Base-by-base conservation (phyloP, 2,113 vertebrate genomes). In the Meleagris gallopavo region DNA sequence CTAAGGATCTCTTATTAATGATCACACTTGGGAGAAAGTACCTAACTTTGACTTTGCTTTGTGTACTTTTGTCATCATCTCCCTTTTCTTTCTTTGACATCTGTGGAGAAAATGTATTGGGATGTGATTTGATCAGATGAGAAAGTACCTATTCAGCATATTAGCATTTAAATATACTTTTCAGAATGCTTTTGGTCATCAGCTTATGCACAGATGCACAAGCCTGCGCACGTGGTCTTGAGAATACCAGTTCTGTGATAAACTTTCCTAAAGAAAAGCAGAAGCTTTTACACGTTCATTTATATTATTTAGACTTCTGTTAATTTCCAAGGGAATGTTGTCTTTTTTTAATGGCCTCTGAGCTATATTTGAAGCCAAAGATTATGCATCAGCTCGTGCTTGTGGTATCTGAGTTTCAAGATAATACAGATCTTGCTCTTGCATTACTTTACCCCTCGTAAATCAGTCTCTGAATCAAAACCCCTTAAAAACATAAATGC, bases 1-100 rank as follows among this genome's bases (percentile, higher is more conserved):
- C 89, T 54, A 84, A 89, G 70, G 64, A 64, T 91, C 45, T 88
- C 85, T 95, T 90, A 40, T 77, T 95, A 95, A 93, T 86, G 83
- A 83, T 76, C 65, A 72, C 48, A 22, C 83, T 92, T 92, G 38
- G 17, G 8, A n/a, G 78, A 75, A 57, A 82, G 30, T 32, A 76
- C 64, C 66, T 74, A 17, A 76, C 52, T 82, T 64, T 3, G 36
- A 66, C 48, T 96, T 88, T 94, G 57, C 65, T 95, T 93, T 88
- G 73, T 88, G 91, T 90, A 64, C 73, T 94, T 94, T 43, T 72
- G 77, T 92, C 83, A 27, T 96, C 65, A 10, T 87, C 61, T 82
- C 50, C 54, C 65, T 54, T 92, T 90, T 79, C 25, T 86, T 93
- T 55, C 41, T 81, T 52, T 74, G 81, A 82, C 61, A 92, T 95